Evolutionary conservation across 2,113 vertebrate genomes (phyloP).

Genomic region (Bubo blakistoni): DNA sequence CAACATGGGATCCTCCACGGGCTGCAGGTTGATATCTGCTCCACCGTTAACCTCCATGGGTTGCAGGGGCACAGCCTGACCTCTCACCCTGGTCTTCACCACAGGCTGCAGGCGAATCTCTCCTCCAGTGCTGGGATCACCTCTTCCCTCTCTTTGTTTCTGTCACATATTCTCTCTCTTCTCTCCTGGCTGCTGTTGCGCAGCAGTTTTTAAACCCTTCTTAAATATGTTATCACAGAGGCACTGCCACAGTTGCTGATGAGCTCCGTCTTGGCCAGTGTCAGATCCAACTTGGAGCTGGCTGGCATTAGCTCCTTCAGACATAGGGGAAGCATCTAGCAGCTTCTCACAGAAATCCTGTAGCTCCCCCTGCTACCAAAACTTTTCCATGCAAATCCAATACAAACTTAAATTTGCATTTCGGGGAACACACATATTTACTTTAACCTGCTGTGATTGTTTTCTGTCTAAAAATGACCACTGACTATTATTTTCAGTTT

Average conservation of each 20-base stretch:
- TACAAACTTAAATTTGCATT: not conserved
- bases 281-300: not conserved
- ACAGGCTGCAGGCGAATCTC: not conserved
- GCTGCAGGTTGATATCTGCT: not conserved
- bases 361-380: not conserved
- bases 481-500: not conserved
- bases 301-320: not conserved
- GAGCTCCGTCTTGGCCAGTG: not conserved
- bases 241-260: too few relatives aligned
- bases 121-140: accelerated
- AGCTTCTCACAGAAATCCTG: not conserved
- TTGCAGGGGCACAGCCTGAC: not conserved
- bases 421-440: not conserved
- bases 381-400: not conserved
- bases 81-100: not conserved
- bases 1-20: accelerated
- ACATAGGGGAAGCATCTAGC: not conserved
- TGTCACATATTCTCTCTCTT: not conserved
- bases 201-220: not conserved
- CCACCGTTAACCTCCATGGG: accelerated
- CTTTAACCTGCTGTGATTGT: not conserved
- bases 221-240: not conserved
- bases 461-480: not conserved
- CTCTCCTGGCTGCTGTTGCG: accelerated
- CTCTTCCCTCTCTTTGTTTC: not conserved